phyloP scores from a whole-genome alignment of 1,140 invertebrate species.

The Hycleus phaleratus region DNA sequence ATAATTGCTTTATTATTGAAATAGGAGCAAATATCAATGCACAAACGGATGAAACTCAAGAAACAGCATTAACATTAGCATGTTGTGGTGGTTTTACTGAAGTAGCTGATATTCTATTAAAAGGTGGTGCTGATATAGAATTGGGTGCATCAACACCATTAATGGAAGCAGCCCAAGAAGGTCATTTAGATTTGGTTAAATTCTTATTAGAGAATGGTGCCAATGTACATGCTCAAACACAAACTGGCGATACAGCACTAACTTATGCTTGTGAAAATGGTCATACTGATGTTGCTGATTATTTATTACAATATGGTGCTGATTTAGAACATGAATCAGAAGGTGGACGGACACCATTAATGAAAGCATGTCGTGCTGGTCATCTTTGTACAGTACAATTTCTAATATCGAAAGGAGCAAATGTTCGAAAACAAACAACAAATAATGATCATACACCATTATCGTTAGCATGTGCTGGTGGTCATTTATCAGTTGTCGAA shows the following conservation, averaged over 20 bases:
- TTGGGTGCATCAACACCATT: conserved; percentile 93
- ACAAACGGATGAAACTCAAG: conserved; percentile 96
- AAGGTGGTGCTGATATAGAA: conserved; percentile 92
- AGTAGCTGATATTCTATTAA: conserved; percentile 94
- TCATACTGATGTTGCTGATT: conserved; percentile 86
- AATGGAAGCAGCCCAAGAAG: conserved; percentile 98
- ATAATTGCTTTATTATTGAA: too few species aligned
- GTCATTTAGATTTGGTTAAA: conserved; percentile 87
- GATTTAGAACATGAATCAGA: conserved; percentile 92
- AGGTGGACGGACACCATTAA: conserved; percentile 89
- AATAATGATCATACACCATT: conserved; percentile 98
- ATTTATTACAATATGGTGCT: conserved; percentile 81
- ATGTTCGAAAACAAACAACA: conserved; percentile 90
- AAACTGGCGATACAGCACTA: conserved; percentile 93
- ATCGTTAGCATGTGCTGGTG: conserved; percentile 93
- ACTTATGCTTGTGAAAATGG: conserved; percentile 97
- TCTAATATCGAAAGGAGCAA: conserved; percentile 86
- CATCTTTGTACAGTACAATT: conserved; percentile 97
- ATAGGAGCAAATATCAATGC: conserved; percentile 88
- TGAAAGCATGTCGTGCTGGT: conserved; percentile 99
- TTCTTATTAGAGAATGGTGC: conserved; percentile 77
- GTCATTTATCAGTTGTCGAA: conserved; percentile 88
- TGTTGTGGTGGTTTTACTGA: conserved; percentile 96
- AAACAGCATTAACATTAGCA: conserved; percentile 92
- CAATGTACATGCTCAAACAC: conserved; percentile 89